Evolutionary conservation across 2,888 invertebrate species (phyloP), one percentile per base, ranked within the genome.

Genomic region (Tethea ocularis): DNA sequence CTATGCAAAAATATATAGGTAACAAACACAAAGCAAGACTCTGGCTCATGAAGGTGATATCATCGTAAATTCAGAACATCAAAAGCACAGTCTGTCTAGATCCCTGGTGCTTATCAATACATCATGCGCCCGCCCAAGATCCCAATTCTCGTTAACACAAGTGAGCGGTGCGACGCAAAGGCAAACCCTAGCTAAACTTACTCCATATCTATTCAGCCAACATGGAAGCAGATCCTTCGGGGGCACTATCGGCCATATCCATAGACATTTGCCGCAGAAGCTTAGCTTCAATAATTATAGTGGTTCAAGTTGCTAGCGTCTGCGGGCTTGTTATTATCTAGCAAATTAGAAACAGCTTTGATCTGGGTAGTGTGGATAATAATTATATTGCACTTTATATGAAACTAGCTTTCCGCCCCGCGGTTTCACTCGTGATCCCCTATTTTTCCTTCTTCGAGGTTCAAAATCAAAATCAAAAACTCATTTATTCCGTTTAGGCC

Each of bases 231-330:
- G 23, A 54, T 54, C 33, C 54, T 54, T 7, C n/a, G 26, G 52
- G 24, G 33, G 22, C 13, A 33, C 54, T 54, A 54, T 54, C 54
- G 54, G 36, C 36, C 33, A 22, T 54, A 54, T 54, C 26, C 54
- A 20, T 36, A 54, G 54, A 54, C 54, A 54, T 54, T 54, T 54
- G 36, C 54, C 54, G 22, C 54, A 22, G 54, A 22, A 54, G 54
- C 54, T 54, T 33, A 33, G 54, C 54, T 54, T 29, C 33, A 36
- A 33, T 54, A 54, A 54, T 54, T 54, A 33, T 54, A 17, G 22
- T 0, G 33, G 54, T 20, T 6, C 53, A 54, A 36, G 54, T 54
- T 54, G 46, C 1, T n/a, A 10, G 17, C 10, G 17, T 5, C 8
- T 3, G 46, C 46, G 46, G 46, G 10, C 0, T 17, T 17, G 6